Conservation (phyloP, 2,888 invertebrate species). For the Mamestra brassicae region DNA sequence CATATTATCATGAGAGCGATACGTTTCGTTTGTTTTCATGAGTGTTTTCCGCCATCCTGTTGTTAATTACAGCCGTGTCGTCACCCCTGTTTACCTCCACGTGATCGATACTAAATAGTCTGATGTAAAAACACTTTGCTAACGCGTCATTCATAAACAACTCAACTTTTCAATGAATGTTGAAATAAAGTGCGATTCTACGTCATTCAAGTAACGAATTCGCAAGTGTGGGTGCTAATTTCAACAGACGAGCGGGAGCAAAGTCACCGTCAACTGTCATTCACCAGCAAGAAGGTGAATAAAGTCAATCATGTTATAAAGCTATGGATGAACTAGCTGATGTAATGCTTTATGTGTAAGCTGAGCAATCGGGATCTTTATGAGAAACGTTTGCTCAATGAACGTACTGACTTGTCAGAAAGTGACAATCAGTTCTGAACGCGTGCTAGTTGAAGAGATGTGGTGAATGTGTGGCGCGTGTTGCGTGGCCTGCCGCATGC, state of each 20-base stretch:
- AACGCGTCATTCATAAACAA: conserved; percentile 50
- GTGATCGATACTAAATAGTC: conserved; percentile 41
- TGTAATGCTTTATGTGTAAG: conserved; percentile 30
- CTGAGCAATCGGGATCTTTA: conserved; percentile 26
- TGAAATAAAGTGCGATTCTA: conserved; percentile 62
- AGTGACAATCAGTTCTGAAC: neutral
- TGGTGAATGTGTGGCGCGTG: conserved; percentile 51
- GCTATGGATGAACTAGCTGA: conserved; percentile 45
- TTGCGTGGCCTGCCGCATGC: conserved; percentile 36
- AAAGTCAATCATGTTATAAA: conserved; percentile 71
- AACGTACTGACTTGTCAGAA: neutral
- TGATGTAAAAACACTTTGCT: conserved; percentile 53
- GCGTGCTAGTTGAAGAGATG: conserved; percentile 28
- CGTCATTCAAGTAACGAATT: conserved; percentile 70
- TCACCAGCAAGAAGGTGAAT: conserved; percentile 74
- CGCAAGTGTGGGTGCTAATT: conserved; percentile 78
- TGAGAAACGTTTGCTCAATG: neutral
- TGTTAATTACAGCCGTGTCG: conserved; percentile 59
- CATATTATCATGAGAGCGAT: conserved; percentile 69
- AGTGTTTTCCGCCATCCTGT: conserved; percentile 72
- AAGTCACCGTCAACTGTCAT: conserved; percentile 79
- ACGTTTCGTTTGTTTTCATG: conserved; percentile 72
- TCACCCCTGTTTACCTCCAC: conserved; percentile 60
- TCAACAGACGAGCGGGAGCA: conserved; percentile 70
- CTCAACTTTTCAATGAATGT: conserved; percentile 65